Percentiles rank a stretch among this genome's conserved stretches.
phyloP scores from a whole-genome alignment of 2,888 invertebrate species.

The Nomada fabriciana region DNA sequence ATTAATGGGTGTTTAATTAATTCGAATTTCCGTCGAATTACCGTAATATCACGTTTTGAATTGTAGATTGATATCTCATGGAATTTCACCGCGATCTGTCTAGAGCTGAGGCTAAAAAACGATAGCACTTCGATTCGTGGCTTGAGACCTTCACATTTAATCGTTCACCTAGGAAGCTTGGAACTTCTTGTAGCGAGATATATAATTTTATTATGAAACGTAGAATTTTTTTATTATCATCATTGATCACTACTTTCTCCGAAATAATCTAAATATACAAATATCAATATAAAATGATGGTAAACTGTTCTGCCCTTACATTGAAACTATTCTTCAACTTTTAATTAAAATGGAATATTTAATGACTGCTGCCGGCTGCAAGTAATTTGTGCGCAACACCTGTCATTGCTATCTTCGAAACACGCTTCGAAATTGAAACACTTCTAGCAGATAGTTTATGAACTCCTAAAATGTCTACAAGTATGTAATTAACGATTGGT shows the following conservation, averaged over 20 bases:
- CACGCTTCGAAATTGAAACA: not conserved
- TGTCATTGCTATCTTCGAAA: not conserved
- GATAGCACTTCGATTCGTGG: not conserved
- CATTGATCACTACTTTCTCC: too few relatives aligned
- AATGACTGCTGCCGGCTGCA: not conserved
- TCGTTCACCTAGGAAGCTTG: not conserved
- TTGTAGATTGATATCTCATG: not conserved
- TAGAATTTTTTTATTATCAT: too few relatives aligned
- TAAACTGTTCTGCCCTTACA: too few relatives aligned
- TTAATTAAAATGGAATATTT: too few relatives aligned
- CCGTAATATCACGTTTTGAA: too few relatives aligned
- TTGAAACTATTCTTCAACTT: too few relatives aligned
- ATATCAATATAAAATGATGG: too few relatives aligned
- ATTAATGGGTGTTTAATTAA: not conserved
- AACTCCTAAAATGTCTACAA: not conserved
- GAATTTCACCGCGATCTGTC: not conserved
- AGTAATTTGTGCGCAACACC: not conserved
- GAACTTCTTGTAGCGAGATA: not conserved
- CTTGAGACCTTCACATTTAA: not conserved
- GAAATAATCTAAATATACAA: too few relatives aligned
- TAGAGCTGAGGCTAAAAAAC: not conserved
- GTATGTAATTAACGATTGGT: slow-evolving; percentile 4
- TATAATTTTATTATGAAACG: not conserved
- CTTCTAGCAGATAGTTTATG: not conserved
- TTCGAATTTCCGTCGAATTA: not conserved